Conservation (phyloP, 1,140 invertebrate genomes). For the Ceratosolen fusciceps region DNA sequence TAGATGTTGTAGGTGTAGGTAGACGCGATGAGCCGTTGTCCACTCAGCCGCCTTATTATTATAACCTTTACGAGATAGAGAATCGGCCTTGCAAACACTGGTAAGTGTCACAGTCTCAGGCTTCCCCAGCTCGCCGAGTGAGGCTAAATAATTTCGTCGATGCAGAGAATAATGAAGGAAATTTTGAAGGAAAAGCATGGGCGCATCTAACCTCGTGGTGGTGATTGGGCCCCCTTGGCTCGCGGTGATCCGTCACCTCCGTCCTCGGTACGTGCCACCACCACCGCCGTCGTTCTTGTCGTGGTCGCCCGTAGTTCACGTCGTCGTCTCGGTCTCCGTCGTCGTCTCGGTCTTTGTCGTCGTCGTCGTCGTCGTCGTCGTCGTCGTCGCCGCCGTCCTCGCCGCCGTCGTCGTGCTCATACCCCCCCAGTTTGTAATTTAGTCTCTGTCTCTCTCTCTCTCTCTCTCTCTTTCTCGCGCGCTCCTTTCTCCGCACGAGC, state of each 20-base stretch:
- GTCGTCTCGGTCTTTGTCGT: background rate
- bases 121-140: background rate
- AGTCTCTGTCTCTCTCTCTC: background rate
- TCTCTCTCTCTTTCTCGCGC: too few relatives aligned
- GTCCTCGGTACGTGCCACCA: slow-evolving; percentile 6
- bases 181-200: background rate
- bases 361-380: background rate
- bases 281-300: background rate
- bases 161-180: background rate
- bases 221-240: background rate
- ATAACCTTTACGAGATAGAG: slow-evolving; percentile 18
- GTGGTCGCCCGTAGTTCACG: background rate
- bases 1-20: background rate
- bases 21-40: background rate
- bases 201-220: slow-evolving; percentile 37
- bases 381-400: slow-evolving; percentile 3
- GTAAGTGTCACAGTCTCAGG: background rate
- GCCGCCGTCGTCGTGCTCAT: background rate
- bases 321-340: slow-evolving; percentile 1
- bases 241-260: background rate
- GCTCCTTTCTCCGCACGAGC: too few relatives aligned
- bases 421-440: slow-evolving; percentile 11
- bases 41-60: background rate
- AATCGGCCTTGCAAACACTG: slow-evolving; percentile 2
- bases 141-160: background rate